phyloP scores from a whole-genome alignment of 2,888 invertebrate species.

The Suillia variegata region DNA sequence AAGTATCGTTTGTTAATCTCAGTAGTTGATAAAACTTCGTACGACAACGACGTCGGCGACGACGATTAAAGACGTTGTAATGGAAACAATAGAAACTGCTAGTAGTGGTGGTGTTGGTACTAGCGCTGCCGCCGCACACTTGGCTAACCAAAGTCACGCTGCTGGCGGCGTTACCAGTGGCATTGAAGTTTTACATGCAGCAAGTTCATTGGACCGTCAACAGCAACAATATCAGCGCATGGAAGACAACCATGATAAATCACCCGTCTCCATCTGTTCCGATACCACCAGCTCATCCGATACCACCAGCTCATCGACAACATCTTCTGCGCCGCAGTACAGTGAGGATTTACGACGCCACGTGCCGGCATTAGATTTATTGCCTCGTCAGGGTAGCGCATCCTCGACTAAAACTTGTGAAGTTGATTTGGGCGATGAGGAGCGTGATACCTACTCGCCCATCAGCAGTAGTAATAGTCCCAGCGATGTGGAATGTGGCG shows the following conservation, averaged over 20 bases:
- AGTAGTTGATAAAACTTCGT: background rate
- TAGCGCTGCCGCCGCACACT: background rate
- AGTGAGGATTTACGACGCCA: conserved; percentile 43
- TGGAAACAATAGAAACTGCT: background rate
- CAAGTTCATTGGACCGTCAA: conserved; percentile 1
- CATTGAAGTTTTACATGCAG: background rate
- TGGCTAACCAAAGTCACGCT: background rate
- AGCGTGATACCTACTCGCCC: conserved; percentile 60
- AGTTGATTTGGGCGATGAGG: conserved; percentile 56
- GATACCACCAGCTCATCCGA: conserved; percentile 40
- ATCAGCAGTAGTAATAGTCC: conserved; percentile 50
- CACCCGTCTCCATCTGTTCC: conserved; percentile 46
- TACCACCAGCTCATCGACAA: conserved; percentile 37
- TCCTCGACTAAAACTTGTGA: conserved; percentile 57
- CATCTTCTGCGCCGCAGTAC: conserved; percentile 50
- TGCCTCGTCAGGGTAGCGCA: conserved; percentile 39
- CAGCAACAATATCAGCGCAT: background rate
- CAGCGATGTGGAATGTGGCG: conserved; percentile 25
- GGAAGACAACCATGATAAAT: background rate
- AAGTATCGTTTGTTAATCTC: background rate
- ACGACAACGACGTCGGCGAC: no score
- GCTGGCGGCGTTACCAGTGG: background rate
- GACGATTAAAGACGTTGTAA: no score
- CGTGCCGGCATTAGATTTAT: conserved; percentile 31
- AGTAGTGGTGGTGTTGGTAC: background rate